phyloP scores from a whole-genome alignment of 2,113 vertebrate species.

The Tympanuchus pallidicinctus region DNA sequence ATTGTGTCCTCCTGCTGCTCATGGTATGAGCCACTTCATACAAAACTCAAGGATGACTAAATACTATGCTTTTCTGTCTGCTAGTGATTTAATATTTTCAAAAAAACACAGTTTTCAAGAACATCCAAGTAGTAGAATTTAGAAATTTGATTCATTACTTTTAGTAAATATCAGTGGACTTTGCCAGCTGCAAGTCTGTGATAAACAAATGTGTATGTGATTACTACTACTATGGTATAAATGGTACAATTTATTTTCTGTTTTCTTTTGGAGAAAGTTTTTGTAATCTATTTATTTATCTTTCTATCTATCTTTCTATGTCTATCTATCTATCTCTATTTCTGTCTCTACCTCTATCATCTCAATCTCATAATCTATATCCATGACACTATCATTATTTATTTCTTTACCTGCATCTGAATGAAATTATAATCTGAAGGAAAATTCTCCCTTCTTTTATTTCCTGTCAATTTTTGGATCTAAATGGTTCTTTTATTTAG shows the following conservation, averaged over 20 bases:
- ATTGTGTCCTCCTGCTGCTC: accelerated
- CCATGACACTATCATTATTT: not conserved
- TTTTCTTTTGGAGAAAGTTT: not conserved
- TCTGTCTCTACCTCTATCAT: too few species aligned
- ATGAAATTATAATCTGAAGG: not conserved
- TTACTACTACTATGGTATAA: not conserved
- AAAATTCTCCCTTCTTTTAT: not conserved
- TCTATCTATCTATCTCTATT: too few species aligned
- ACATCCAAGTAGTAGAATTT: not conserved
- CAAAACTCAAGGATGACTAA: not conserved
- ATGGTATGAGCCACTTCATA: not conserved
- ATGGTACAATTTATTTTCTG: not conserved
- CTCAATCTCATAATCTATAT: not conserved
- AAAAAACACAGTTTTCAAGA: not conserved
- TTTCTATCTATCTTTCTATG: too few species aligned
- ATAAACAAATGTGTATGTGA: not conserved
- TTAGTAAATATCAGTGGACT: not conserved
- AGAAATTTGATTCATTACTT: not conserved
- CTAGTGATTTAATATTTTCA: not conserved
- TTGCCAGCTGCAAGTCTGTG: too few species aligned
- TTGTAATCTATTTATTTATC: not conserved
- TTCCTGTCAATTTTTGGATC: not conserved
- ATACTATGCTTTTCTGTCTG: not conserved
- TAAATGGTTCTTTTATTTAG: not conserved
- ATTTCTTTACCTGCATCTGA: not conserved